Conservation (phyloP, 2,797 vertebrate species). For the Leucoraja ocellata region DNA sequence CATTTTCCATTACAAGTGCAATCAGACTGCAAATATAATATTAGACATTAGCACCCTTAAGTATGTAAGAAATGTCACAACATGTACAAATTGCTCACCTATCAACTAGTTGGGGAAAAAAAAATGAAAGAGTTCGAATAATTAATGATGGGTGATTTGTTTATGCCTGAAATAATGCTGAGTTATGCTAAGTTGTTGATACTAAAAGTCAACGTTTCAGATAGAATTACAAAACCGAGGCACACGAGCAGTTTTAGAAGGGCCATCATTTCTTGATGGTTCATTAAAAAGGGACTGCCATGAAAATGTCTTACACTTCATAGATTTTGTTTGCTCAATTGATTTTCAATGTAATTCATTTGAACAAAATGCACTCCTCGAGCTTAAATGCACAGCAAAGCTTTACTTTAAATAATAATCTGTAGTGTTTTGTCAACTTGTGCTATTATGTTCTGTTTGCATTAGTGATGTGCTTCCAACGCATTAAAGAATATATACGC, state of each 20-base stretch:
- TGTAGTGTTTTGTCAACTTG: background rate
- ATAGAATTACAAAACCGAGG: constrained; percentile 5
- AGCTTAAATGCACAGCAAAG: background rate
- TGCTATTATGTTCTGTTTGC: background rate
- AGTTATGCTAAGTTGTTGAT: background rate
- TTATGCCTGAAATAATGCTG: background rate
- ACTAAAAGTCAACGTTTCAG: background rate
- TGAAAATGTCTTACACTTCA: background rate
- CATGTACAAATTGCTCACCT: background rate
- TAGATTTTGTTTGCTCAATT: constrained; percentile 23
- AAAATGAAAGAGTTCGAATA: background rate
- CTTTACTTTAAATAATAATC: background rate
- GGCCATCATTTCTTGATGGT: constrained; percentile 23
- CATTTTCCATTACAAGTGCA: background rate
- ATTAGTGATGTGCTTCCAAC: background rate
- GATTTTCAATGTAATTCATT: constrained; percentile 38
- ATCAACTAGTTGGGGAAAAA: background rate
- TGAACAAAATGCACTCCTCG: background rate
- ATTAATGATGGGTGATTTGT: background rate
- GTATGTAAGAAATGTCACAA: background rate
- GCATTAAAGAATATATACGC: background rate
- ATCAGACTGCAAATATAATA: background rate
- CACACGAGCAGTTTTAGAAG: constrained; percentile 16
- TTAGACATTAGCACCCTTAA: background rate
- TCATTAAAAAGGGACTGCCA: background rate